Percentiles rank a stretch among this genome's conserved stretches.
phyloP scores from a whole-genome alignment of 2,888 invertebrate species.

The Chelonus formosanus region DNA sequence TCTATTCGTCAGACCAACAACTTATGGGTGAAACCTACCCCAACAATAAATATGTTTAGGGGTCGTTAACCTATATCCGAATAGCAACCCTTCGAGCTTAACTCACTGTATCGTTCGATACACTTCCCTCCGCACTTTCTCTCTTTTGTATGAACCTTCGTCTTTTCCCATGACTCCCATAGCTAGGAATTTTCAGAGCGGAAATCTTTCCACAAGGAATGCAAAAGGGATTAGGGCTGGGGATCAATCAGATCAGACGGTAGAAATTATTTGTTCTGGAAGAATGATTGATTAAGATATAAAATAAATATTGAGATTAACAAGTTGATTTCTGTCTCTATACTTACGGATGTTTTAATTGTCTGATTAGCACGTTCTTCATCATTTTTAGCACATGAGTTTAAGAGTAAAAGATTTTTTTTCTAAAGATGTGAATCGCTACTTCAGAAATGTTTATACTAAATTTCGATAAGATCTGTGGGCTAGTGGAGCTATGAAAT shows the following conservation, averaged over 20 bases:
- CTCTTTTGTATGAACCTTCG: slow-evolving; percentile 13
- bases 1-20: slow-evolving; percentile 44
- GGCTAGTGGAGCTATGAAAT: slow-evolving; percentile 13
- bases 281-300: too few relatives aligned
- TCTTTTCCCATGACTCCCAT: slow-evolving; percentile 8
- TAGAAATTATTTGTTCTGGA: too few relatives aligned
- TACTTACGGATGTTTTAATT: too few relatives aligned
- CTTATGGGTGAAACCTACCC: slow-evolving; percentile 51
- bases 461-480: slow-evolving; percentile 20
- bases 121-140: slow-evolving; percentile 15
- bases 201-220: slow-evolving; percentile 22
- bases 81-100: slow-evolving; percentile 40
- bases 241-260: slow-evolving; percentile 6
- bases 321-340: too few relatives aligned
- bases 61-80: slow-evolving; percentile 49
- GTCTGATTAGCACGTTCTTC: too few relatives aligned
- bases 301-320: too few relatives aligned
- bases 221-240: slow-evolving; percentile 17
- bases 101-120: slow-evolving; percentile 36
- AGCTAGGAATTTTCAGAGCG: slow-evolving; percentile 14
- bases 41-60: slow-evolving; percentile 54
- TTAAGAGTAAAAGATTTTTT: too few relatives aligned
- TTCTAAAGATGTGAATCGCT: neutral
- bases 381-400: too few relatives aligned
- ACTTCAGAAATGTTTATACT: neutral